Base-by-base conservation (phyloP, 2,888 invertebrate species). In the Ceraclea dissimilis region DNA sequence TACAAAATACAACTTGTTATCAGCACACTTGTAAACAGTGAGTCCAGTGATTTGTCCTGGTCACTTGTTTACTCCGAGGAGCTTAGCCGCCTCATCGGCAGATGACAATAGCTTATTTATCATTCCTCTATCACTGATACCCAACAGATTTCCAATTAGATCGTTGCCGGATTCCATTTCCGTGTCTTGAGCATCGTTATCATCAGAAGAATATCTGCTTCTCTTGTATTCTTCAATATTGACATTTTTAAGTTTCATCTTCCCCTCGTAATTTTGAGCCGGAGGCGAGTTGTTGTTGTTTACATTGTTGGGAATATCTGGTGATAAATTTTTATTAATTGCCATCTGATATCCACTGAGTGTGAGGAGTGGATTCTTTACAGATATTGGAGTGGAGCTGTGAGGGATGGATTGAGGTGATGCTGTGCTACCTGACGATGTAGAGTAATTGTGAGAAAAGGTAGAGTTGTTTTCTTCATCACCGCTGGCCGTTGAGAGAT, bases 111-210 rank as follows among this genome's bases (percentile, higher is more conserved):
- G 81, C 71, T 88, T 86, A 67, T 94, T 93, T 54, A 95, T 86
- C 59, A 90, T 84, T 16, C 88, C 86, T 63, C 87, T 84, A 70
- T 92, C 93, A 44, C 88, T 84, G 59, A 95, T 90, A 0, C 93
- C 94, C 17, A 95, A 75, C 1, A 95, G 79, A 71, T 93, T 93
- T 10, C 93, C 92, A 64, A 95, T 92, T 56, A 95, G 79, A 69
- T 93, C 92, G 59, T 82, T 79, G 51, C 80, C 78, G 47, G 80
- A 79, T 66, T 81, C 83, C 1, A 78, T 76, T 60, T 73, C 72
- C 33, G 71, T 70, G 58, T 74, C 74, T 31, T 71, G 62, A 33
- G 59, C 62, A 61, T 78, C 70, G 66, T 78, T 76, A 62, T 81
- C 74, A 63, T 80, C 74, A 2, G 75, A 74, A 19, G 74, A 73